Evolutionary conservation across 2,797 vertebrate genomes (phyloP), one percentile per base, ranked within the genome.

Genomic region (Emydoidea blandingii): DNA sequence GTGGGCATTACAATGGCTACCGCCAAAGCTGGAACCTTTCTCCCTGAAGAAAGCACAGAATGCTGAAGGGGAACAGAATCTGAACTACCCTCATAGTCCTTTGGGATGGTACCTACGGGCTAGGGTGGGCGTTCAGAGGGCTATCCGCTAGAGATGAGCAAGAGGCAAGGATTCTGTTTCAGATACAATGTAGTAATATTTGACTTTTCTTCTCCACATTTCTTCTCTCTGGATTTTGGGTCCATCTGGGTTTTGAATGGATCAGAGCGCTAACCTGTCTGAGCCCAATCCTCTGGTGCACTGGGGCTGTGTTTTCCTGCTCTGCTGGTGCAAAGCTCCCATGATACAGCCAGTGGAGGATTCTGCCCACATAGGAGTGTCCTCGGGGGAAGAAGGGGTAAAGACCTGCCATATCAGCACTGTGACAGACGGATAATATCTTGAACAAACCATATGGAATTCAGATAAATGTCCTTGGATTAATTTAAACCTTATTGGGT

Each of bases 21-120:
- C 2, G 1, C 18, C 62, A 65, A 15, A 65, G 6, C 59, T 16
- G 59, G 31, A 65, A 65, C 16, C 34, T n/a, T 19, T n/a, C 16
- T 65, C 8, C 62, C 8, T 68, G 62, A 18, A 68, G 62, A 21
- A 68, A 18, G 34, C 34, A 19, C 18, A 21, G 34, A n/a, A 37
- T 37, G 34, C 16, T n/a, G 34, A 68, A 68, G 76, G 19, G 50
- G 14, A 57, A 62, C 57, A 15, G 50, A 76, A 84, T 81, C 56
- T n/a, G 12, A 88, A 62, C 2, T 4, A 90, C 62, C 0, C 62
- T 10, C 62, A 19, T 19, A 11, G 62, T 14, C 6, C 5, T 76
- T 74, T 1, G 0, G 76, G 44, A n/a, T 10, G 12, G 6, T 12
- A 21, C 59, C 1, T 0, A 1, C 37, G 81, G 10, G 12, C 37